Evolutionary conservation across 2,888 invertebrate genomes (phyloP), one percentile per base, ranked within the genome.

Genomic region (Altica lythri): DNA sequence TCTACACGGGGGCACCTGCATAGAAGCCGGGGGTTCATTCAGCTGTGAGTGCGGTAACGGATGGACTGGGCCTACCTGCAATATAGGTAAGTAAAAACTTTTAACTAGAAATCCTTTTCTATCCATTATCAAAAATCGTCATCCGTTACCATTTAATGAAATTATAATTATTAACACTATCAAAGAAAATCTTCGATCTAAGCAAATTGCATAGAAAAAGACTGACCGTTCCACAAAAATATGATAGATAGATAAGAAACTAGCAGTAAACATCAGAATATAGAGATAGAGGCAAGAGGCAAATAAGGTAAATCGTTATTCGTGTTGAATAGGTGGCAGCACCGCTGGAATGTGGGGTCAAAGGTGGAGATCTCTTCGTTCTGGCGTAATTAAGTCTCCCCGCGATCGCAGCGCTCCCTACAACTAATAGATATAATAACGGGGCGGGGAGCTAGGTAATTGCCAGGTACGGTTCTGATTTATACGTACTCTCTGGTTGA

Each of bases 1-100:
- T 77, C 81, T 83, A 60, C 91, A 95, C 78, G 91, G 90, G 18
- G 95, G 94, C 61, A 84, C 86, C 48, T 95, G 95, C 78, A 79
- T 82, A 57, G 84, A 86, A 63, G 79, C 72, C 16, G 79, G 78
- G 40, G 79, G 80, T 25, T 79, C 79, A 14, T 92, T 86, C 75
- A 80, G 79, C 60, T 95, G 95, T 79, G 83, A 85, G 46, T 95
- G 95, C 78, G 82, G 85, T 47, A 80, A 87, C 13, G 94, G 94
- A 69, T 94, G 92, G 88, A 83, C 86, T 42, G 94, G 94, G 55
- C 80, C 85, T 53, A 86, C 85, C 61, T 93, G 93, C 77, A 86
- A 86, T 75, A 81, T 81, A 67, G 84, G 86, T 86, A 76, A 84
- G 84, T 55, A 4, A n/a, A n/a, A n/a, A n/a, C n/a, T n/a, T n/a